These are phyloP conservation scores for Herpailurus yagouaroundi DNA, from an alignment of 2,113 vertebrate species.

Conservation along the genomic window DNA sequence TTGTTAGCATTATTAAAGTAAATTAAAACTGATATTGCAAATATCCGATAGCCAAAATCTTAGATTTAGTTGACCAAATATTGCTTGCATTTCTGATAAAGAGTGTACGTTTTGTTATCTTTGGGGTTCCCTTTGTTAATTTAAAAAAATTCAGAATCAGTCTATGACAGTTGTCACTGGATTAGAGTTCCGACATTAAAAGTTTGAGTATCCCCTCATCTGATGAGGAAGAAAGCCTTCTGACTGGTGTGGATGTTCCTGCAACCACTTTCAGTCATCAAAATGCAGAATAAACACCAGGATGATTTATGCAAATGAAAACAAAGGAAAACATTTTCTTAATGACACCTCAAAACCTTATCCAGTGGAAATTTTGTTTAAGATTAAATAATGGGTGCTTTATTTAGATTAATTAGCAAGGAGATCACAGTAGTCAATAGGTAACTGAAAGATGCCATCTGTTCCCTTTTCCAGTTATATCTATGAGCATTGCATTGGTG, in stretches of 20 bases:
- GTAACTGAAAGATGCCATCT: slow-evolving; percentile 55
- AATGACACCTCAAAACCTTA: slow-evolving; percentile 31
- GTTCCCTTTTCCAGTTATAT: slow-evolving; percentile 50
- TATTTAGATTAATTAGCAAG: slow-evolving; percentile 76
- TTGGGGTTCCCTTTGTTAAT: not conserved
- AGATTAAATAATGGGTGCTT: slow-evolving; percentile 50
- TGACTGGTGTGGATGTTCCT: not conserved
- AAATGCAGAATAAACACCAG: slow-evolving; percentile 20
- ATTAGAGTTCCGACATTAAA: not conserved
- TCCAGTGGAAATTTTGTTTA: slow-evolving; percentile 40
- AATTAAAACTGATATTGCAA: slow-evolving; percentile 6
- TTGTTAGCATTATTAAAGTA: not conserved
- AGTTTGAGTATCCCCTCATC: not conserved
- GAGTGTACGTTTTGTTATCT: not conserved
- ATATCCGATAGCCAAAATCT: not conserved
- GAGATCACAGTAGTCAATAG: slow-evolving; percentile 69
- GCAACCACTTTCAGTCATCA: not conserved
- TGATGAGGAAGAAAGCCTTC: not conserved
- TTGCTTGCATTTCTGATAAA: not conserved
- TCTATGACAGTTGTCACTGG: not conserved
- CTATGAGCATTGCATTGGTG: slow-evolving; percentile 44
- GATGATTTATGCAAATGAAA: slow-evolving; percentile 33
- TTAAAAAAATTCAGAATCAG: not conserved
- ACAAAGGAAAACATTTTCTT: slow-evolving; percentile 54
- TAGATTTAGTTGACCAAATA: not conserved